Evolutionary conservation across 2,797 vertebrate species (phyloP), one percentile per base, ranked within the genome.

Genomic region (Rhinophrynus dorsalis): DNA sequence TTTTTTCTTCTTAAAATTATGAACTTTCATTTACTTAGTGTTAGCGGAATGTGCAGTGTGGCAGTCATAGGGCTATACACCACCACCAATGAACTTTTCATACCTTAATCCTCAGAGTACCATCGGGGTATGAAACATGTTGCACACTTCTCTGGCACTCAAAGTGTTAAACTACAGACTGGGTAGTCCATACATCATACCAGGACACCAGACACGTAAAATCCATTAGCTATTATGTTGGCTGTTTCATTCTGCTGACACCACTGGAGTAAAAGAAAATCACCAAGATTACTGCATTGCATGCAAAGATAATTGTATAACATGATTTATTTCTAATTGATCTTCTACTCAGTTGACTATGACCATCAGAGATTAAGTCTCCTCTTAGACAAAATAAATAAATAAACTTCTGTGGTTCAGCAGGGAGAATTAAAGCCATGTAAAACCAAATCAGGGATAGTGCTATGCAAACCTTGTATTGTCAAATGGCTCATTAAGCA

Each of bases 321-420:
- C 32, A 61, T 77, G 78, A 71, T 57, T 51, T 65, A 21, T 56
- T 72, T 70, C 69, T 73, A 74, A 44, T 71, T 51, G 74, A 82
- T 69, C 59, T 29, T 44, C 58, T 61, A 47, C 50, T 5, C 2
- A 76, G 45, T 33, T 71, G 38, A 51, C 12, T 78, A 50, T 17
- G 23, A 54, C 57, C 50, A 66, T 52, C 65, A 79, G 35, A 35
- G 66, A 75, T 70, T 64, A 35, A 62, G 37, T 73, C 52, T 59
- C 52, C 68, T 9, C 60, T 12, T 4, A 15, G 15, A 72, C 23
- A 59, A 68, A 77, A 50, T 24, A 66, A 32, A 38, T 78, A 27
- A 70, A 60, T 24, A 23, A 33, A 9, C 1, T 3, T 45, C 38
- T 57, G 15, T 47, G 13, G 47, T 32, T 24, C 29, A 54, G 29